phyloP scores from a whole-genome alignment of 2,797 vertebrate genomes.

The Myotis planiceps region DNA sequence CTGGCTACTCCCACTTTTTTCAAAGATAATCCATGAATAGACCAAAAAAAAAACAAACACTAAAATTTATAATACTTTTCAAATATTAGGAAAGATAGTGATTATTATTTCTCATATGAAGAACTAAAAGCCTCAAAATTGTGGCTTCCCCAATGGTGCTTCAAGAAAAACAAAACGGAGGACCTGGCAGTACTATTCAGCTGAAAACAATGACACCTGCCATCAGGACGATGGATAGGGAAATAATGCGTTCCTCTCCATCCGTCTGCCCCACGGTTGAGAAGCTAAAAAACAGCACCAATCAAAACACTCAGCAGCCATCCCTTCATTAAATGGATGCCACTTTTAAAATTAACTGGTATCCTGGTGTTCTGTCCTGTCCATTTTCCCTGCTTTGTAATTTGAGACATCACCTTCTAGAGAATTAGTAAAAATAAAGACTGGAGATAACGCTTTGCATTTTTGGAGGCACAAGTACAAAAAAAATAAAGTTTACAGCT shows the following conservation, averaged over 20 bases:
- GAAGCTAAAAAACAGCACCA: background rate
- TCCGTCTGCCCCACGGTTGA: background rate
- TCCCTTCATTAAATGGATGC: background rate
- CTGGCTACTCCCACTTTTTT: background rate
- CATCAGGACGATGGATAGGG: background rate
- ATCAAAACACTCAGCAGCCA: background rate
- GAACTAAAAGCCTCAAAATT: background rate
- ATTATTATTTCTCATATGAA: slow-evolving; percentile 21
- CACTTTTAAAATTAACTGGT: background rate
- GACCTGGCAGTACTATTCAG: background rate
- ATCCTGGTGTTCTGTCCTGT: background rate
- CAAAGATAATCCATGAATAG: background rate
- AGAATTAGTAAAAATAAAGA: background rate
- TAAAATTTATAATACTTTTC: background rate
- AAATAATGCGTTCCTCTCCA: background rate
- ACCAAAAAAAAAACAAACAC: background rate
- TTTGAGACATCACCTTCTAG: background rate
- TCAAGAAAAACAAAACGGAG: background rate
- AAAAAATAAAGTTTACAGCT: background rate
- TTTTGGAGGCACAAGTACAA: background rate
- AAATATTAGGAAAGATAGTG: background rate
- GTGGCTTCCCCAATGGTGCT: background rate
- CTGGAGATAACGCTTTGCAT: background rate
- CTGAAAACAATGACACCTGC: background rate
- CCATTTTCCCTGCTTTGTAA: background rate